A percentile compares a stretch with the other conserved stretches of the same genome.
Evolutionary conservation across 2,797 vertebrate species (phyloP).

Genomic region (Diplodus puntazzo): DNA sequence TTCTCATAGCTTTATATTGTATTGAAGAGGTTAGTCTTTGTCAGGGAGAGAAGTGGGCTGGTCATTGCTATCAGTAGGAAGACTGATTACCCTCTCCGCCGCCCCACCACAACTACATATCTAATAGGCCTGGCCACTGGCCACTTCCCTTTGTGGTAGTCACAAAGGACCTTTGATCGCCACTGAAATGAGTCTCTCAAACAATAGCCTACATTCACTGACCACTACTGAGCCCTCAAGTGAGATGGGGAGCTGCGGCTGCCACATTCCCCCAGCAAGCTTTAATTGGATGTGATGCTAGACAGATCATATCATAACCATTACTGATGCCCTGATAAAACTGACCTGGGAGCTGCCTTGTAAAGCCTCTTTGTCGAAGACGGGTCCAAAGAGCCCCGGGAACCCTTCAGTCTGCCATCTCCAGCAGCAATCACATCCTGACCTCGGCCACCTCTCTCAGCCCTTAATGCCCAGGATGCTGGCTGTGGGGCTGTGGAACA

Average conservation of each 20-base stretch:
- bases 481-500: conserved; percentile 72
- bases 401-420: conserved; percentile 69
- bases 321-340: conserved; percentile 84
- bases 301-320: conserved; percentile 87
- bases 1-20: conserved; percentile 72
- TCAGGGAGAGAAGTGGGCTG: conserved; percentile 71
- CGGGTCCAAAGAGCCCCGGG: conserved; percentile 69
- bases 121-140: conserved; percentile 76
- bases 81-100: conserved; percentile 82
- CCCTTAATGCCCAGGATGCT: conserved; percentile 76
- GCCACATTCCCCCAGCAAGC: conserved; percentile 72
- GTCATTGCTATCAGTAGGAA: conserved; percentile 81
- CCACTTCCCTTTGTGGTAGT: conserved; percentile 79
- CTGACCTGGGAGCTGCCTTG: conserved; percentile 76
- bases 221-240: conserved; percentile 45
- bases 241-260: conserved; percentile 49
- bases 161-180: conserved; percentile 84
- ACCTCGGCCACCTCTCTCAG: conserved; percentile 78
- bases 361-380: conserved; percentile 77
- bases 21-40: conserved; percentile 78
- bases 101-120: conserved; percentile 77
- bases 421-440: conserved; percentile 77
- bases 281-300: conserved; percentile 86
- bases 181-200: conserved; percentile 76
- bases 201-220: conserved; percentile 82